Evolutionary conservation across 2,888 invertebrate species (phyloP), one percentile per base, ranked within the genome.

Genomic region (Podotricha telesiphe): DNA sequence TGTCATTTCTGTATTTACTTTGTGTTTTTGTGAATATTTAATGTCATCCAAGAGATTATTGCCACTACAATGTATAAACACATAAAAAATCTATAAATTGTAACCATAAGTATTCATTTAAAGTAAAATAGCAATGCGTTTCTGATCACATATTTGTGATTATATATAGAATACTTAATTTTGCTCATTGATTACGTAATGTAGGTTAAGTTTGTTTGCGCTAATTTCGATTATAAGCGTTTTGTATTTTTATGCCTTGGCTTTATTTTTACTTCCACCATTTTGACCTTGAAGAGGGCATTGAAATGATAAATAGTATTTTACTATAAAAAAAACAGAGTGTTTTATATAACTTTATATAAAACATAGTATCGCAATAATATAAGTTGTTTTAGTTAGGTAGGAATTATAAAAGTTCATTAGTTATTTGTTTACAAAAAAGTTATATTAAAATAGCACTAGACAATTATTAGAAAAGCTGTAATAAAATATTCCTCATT

Each of bases 251-350:
- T 64, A 64, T 64, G 68, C 64, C 40, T 65, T 64, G 55, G 37
- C 19, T 34, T 61, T 55, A 59, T 61, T 61, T 63, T 67, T 70
- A 70, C 66, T 70, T 70, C 67, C 70, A 67, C 69, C 69, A 66
- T 64, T 64, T 59, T 69, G 64, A 71, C 71, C 71, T 71, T 71
- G 69, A 51, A 19, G 61, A 62, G 61, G 67, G 42, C 67, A 34
- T 28, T 67, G 53, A 42, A 53, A 45, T 61, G 19, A 42, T 45
- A 55, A 55, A 55, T 37, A 67, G 17, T n/a, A 53, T 65, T 34
- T 42, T 11, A 64, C 11, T n/a, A 13, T 15, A 42, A 20, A 28
- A 42, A 45, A 40, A 22, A 20, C 42, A n/a, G 6, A 20, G 20
- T 15, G 45, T 11, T 13, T 34, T 19, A 48, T 48, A 48, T 48